Base-by-base conservation (phyloP, 2,113 vertebrate genomes). In the Paracanthobrama guichenoti region DNA sequence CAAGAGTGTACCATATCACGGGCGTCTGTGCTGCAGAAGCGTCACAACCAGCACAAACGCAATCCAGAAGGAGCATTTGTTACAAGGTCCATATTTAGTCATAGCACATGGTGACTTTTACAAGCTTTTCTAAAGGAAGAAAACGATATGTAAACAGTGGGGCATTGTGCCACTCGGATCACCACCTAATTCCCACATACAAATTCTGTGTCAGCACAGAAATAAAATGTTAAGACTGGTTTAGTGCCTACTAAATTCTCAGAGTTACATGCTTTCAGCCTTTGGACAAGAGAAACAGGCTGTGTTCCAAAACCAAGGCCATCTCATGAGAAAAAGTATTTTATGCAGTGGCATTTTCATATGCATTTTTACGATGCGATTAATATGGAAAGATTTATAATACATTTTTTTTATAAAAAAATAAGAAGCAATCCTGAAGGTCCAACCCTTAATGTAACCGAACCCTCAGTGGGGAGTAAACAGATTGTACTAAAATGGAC, bases 21-120 rank as follows among this genome's bases (percentile, higher is more conserved):
- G 39, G 82, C 79, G 60, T 86, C 8, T 18, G 3, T 12, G 31
- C 31, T 67, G 26, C 82, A 62, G 59, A n/a, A 66, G 31, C 44
- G 35, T 22, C 79, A 53, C 60, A 81, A 50, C 59, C 39, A 44
- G 59, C 73, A 55, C 10, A 66, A 14, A 66, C 6, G 5, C 26
- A 62, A 50, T 10, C 85, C 81, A 64, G 66, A 59, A 59, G 35
- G 86, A 87, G 48, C 48, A 75, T 84, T 90, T 89, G 48, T 88
- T 92, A 89, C 91, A 89, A 89, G 14, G 28, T 55, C 55, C 7
- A 77, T 79, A 89, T 88, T 90, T 87, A 87, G 86, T 82, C 90
- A 28, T 16, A 24, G 35, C 82, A 89, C 80, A 55, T 85, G 53
- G 6, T n/a, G 77, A 57, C 55, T 85, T 90, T 91, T 88, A 67